Base-by-base conservation (phyloP, 2,888 invertebrate species). In the Malachius bipustulatus region DNA sequence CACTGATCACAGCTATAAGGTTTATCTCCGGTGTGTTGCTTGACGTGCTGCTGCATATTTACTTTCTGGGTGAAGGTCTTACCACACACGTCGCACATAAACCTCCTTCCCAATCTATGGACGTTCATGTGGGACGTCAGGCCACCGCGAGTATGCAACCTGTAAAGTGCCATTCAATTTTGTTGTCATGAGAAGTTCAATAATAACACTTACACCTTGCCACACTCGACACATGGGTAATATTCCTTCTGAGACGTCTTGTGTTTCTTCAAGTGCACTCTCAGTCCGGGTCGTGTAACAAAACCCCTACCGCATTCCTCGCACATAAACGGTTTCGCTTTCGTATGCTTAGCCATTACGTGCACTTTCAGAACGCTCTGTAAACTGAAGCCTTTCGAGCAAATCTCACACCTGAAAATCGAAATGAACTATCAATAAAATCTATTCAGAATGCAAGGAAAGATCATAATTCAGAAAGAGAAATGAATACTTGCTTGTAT, bases 81-180 rank as follows among this genome's bases (percentile, higher is more conserved):
- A 27, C 59, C 63, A 57, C 76, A 75, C 4, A 73, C 61, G 26
- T 73, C 72, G 50, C 76, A 75, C 51, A 65, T 56, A 57, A 62
- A 62, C 27, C 60, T 45, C 30, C 60, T 45, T 6, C 64, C 64
- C 10, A 62, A 42, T 35, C 61, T 49, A 44, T 65, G 65, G 4
- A 60, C 62, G 40, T 60, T 62, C 57, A 63, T 60, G 41, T 66
- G 66, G 2, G 63, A 60, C 11, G 63, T 63, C 34, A 62, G 49
- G 13, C 64, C 65, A 9, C 62, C 61, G 40, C 61, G 49, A 4
- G 63, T 63, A 41, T 62, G 62, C 30, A 64, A 53, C 34, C 63
- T 63, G 42, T 16, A 55, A 51, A 24, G 26, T 8, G 24, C 6
- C 6, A 19, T 19, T n/a, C n/a, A 24, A 26, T 28, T 4, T 10